phyloP scores from a whole-genome alignment of 2,113 vertebrate genomes.

The Loxodonta africana region DNA sequence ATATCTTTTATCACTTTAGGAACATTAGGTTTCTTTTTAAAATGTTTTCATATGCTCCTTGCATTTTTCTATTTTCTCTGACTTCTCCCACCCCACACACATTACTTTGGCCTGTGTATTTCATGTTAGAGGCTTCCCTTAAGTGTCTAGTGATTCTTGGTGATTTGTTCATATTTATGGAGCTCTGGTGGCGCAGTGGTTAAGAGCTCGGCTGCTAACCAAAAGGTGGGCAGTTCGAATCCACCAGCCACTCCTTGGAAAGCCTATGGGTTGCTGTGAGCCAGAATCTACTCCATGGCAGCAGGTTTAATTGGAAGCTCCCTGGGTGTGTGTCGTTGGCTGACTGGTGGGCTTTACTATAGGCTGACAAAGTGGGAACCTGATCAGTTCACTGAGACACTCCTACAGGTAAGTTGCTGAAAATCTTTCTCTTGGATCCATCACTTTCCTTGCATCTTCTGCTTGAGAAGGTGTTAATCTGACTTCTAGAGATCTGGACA shows the following conservation, averaged over 20 bases:
- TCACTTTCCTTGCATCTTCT: background rate
- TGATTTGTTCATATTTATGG: background rate
- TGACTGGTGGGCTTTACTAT: background rate
- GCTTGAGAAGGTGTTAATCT: background rate
- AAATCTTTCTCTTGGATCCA: background rate
- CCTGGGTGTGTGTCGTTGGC: background rate
- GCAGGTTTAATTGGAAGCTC: background rate
- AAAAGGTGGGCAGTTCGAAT: no score
- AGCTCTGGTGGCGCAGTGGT: no score
- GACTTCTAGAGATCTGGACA: background rate
- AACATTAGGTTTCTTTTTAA: background rate
- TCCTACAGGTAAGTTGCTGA: background rate
- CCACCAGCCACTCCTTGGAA: no score
- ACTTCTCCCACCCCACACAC: background rate
- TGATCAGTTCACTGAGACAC: background rate
- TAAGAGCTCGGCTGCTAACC: no score
- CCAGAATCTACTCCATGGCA: no score
- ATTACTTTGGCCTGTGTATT: background rate
- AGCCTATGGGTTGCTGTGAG: no score
- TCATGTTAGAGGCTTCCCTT: background rate
- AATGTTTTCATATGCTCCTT: background rate
- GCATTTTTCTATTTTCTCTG: conserved; percentile 6
- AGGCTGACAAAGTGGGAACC: background rate
- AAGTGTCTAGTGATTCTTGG: background rate
- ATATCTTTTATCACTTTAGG: background rate